These are phyloP conservation scores for Hypolimnas misippus DNA, from an alignment of 2,888 invertebrate species.

Conservation along the genomic window DNA sequence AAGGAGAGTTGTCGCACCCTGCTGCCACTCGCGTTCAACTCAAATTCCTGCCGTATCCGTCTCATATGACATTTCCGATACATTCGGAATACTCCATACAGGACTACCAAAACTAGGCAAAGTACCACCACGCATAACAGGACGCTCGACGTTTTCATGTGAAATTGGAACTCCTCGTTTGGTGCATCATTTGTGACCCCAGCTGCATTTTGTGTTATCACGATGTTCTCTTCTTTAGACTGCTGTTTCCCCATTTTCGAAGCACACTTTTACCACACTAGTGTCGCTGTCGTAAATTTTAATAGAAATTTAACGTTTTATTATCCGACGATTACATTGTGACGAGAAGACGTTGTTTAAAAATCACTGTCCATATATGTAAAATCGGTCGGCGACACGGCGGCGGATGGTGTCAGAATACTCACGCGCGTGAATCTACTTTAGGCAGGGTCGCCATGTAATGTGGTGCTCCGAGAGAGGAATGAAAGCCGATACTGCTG, in stretches of 20 bases:
- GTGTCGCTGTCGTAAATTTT: slow-evolving; percentile 6
- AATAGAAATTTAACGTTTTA: slow-evolving; percentile 8
- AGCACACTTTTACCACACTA: slow-evolving; percentile 15
- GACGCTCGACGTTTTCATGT: not conserved
- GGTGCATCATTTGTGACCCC: slow-evolving; percentile 13
- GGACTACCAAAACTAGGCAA: slow-evolving; percentile 9
- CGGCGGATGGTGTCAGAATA: slow-evolving; percentile 16
- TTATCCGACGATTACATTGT: slow-evolving; percentile 16
- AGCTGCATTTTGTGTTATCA: slow-evolving; percentile 16
- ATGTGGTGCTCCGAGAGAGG: not conserved
- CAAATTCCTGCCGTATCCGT: slow-evolving; percentile 10
- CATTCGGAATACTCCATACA: slow-evolving; percentile 11
- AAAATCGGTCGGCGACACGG: slow-evolving; percentile 17
- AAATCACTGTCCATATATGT: slow-evolving; percentile 16
- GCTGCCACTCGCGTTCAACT: slow-evolving; percentile 15
- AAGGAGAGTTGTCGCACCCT: slow-evolving; percentile 2
- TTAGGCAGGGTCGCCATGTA: slow-evolving; percentile 14
- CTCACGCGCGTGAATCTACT: slow-evolving; percentile 18
- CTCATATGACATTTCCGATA: slow-evolving; percentile 10
- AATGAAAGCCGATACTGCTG: slow-evolving; percentile 1
- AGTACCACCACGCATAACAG: slow-evolving; percentile 9
- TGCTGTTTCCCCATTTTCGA: slow-evolving; percentile 12
- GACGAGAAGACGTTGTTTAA: slow-evolving; percentile 10
- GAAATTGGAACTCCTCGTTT: not conserved
- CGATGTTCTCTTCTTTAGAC: slow-evolving; percentile 17